phyloP scores from a whole-genome alignment of 2,113 vertebrate species.

The Echinops telfairi region DNA sequence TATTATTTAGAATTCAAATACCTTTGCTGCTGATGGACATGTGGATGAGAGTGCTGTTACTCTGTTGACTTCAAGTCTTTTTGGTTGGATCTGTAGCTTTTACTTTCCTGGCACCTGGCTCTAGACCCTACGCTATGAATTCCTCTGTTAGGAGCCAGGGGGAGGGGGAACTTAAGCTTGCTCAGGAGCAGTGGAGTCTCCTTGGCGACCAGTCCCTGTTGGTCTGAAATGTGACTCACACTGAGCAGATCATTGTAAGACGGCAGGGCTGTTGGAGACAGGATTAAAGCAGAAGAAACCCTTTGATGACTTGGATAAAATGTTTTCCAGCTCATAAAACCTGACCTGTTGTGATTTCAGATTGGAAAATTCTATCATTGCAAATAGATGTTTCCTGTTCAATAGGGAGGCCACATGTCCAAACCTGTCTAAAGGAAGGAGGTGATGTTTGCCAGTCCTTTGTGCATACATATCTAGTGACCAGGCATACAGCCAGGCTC shows the following conservation, averaged over 20 bases:
- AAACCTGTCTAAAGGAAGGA: slow-evolving; percentile 9
- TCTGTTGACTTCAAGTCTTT: not conserved
- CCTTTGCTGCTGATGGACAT: slow-evolving; percentile 22
- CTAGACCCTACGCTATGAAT: not conserved
- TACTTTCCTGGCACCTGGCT: not conserved
- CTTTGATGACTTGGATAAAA: slow-evolving; percentile 22
- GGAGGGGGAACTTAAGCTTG: not conserved
- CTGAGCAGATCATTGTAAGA: not conserved
- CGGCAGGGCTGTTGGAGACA: not conserved
- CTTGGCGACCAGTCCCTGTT: slow-evolving; percentile 5
- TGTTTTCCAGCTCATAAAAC: slow-evolving; percentile 60
- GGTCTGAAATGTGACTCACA: not conserved
- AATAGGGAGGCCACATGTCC: not conserved
- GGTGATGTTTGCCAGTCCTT: not conserved
- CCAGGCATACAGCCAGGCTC: not conserved
- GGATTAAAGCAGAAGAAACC: slow-evolving; percentile 29
- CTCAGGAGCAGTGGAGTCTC: not conserved
- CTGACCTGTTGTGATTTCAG: slow-evolving; percentile 60
- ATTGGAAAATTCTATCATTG: slow-evolving; percentile 42
- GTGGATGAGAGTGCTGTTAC: not conserved
- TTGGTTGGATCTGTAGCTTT: not conserved
- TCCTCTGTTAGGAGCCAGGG: not conserved
- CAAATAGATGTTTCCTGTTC: not conserved
- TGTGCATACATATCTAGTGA: not conserved
- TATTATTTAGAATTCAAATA: slow-evolving; percentile 52